These are phyloP conservation scores for Diabrotica balteata DNA, from an alignment of 2,888 invertebrate species.

Conservation along the genomic window DNA sequence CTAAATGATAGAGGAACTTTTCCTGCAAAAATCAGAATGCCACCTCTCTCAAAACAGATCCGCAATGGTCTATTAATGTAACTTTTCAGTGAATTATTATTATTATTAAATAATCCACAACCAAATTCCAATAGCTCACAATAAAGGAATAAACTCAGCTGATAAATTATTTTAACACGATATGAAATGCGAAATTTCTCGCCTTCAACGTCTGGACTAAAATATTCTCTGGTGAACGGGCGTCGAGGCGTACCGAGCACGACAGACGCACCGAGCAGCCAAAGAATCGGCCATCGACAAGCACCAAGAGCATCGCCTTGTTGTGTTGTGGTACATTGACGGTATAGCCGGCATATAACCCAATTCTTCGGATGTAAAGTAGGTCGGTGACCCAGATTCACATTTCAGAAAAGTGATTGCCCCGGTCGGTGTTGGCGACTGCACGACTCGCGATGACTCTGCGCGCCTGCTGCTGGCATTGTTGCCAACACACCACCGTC, in stretches of 20 bases:
- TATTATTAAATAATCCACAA: too few species aligned
- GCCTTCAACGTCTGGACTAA: too few species aligned
- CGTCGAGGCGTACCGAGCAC: neutral
- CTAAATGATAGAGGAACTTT: too few species aligned
- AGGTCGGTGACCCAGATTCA: conserved; percentile 48
- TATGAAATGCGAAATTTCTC: too few species aligned
- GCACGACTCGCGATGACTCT: conserved; percentile 8
- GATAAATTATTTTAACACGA: too few species aligned
- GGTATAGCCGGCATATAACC: conserved; percentile 40
- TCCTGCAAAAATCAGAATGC: too few species aligned
- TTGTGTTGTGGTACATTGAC: conserved; percentile 11
- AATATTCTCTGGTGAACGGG: neutral
- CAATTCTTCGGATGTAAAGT: conserved; percentile 50
- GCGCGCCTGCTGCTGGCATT: neutral
- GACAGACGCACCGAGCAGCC: neutral
- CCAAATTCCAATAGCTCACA: too few species aligned
- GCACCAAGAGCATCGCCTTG: conserved; percentile 5
- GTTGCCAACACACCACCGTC: neutral
- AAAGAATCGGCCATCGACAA: neutral
- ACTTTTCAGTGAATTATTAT: too few species aligned
- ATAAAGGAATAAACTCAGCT: too few species aligned
- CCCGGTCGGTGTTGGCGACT: conserved; percentile 13
- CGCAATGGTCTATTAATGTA: too few species aligned
- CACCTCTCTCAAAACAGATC: too few species aligned
- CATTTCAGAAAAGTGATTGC: conserved; percentile 47